Base-by-base conservation (phyloP, 92 coral and sea anemone species). In the Umimayanthus kanabou region DNA sequence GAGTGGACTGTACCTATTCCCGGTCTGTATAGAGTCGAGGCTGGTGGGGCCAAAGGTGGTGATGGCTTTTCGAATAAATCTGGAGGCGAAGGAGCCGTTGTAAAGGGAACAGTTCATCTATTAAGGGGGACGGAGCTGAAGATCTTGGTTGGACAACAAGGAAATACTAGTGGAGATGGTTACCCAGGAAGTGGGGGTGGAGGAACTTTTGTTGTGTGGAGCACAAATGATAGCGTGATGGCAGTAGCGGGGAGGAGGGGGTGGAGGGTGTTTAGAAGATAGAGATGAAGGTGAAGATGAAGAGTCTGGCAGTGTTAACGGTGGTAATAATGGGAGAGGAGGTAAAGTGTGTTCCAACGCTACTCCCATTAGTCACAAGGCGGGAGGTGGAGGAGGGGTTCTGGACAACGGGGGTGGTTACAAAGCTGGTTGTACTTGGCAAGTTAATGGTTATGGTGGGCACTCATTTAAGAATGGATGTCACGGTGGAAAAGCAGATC, bases 11-110 rank as follows among this genome's bases (percentile, higher is more conserved):
- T 74, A 33, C 79, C 79, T 9, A 28, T 22, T 10, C 39, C 79
- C 29, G 79, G 79, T 20, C 14, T 74, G 47, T 74, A 74, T 39
- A 14, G 50, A 39, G 6, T 74, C 4, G 79, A 39, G 50, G 79
- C 22, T 39, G 25, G 50, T 14, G 79, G 79, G 0, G 53, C 79
- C 13, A 74, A 74, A 39, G 79, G 79, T 16, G 79, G 79, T 1
- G 50, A 39, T 39, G 79, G 79, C 25, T 1, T 39, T 1, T 5
- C 15, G 18, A 11, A 5, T 18, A 74, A 39, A 74, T 23, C 6
- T 18, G 79, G 79, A 74, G 79, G 79, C 26, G 50, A 74, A n/a
- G 79, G 79, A 39, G 79, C 79, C 3, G 50, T 74, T 39, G 79
- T 39, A 4, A 74, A 5, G 15, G 79, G 79, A 74, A 4, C 50